Conservation (phyloP, 2,113 vertebrate genomes). For the Otocyon megalotis region DNA sequence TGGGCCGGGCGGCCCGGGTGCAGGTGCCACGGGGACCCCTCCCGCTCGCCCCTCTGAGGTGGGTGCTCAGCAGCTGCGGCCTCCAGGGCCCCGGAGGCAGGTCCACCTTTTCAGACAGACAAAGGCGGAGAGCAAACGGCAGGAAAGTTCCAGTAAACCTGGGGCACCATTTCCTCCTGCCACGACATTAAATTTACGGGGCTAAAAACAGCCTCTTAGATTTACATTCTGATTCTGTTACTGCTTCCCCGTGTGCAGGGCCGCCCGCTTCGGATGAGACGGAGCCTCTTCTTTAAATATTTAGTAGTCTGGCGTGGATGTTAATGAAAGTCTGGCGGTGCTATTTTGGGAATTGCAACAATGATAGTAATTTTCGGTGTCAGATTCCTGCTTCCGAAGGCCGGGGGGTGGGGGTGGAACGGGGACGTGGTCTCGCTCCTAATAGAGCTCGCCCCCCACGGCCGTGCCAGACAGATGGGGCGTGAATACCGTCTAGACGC, state of each 20-base stretch:
- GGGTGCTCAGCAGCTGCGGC: too few relatives aligned
- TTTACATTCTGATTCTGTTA: slow-evolving; percentile 87
- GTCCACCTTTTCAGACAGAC: slow-evolving; percentile 68
- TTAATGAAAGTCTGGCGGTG: slow-evolving; percentile 96
- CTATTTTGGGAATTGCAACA: slow-evolving; percentile 93
- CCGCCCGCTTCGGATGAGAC: slow-evolving; percentile 90
- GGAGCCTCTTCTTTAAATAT: slow-evolving; percentile 96
- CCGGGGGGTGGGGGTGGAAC: slow-evolving; percentile 70
- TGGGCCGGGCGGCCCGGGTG: too few relatives aligned
- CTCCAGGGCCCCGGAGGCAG: not conserved
- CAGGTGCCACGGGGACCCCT: too few relatives aligned
- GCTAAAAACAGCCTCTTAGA: slow-evolving; percentile 84
- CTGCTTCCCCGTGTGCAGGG: slow-evolving; percentile 85
- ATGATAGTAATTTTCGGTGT: slow-evolving; percentile 96
- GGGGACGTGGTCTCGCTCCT: slow-evolving; percentile 90
- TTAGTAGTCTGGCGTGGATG: slow-evolving; percentile 96
- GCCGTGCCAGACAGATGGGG: slow-evolving; percentile 98
- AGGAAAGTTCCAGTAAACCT: slow-evolving; percentile 80
- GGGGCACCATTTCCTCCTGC: slow-evolving; percentile 81
- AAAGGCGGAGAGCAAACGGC: slow-evolving; percentile 62
- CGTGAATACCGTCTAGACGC: slow-evolving; percentile 99
- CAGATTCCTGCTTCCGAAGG: slow-evolving; percentile 91
- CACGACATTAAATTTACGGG: slow-evolving; percentile 81
- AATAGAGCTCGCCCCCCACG: slow-evolving; percentile 96
- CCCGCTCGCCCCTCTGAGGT: too few relatives aligned